phyloP scores from a whole-genome alignment of 2,113 vertebrate species.

The Alouatta palliata region DNA sequence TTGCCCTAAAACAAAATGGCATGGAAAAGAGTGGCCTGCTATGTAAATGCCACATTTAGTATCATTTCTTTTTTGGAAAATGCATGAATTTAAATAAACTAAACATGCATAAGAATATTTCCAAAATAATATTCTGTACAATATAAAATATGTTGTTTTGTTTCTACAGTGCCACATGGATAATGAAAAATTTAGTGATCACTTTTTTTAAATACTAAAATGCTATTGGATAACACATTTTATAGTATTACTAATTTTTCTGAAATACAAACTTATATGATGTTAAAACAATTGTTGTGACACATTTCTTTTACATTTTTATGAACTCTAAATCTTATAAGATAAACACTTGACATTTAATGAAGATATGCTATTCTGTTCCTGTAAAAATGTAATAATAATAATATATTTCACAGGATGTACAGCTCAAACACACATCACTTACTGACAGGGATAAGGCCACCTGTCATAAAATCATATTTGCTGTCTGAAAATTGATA shows the following conservation, averaged over 20 bases:
- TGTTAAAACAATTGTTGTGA: conserved; percentile 27
- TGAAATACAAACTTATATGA: neutral
- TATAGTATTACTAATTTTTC: neutral
- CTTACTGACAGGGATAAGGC: conserved; percentile 88
- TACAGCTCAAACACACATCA: conserved; percentile 78
- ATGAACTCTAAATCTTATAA: conserved; percentile 59
- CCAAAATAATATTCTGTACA: neutral
- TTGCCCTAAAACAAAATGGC: neutral
- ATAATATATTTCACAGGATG: conserved; percentile 86
- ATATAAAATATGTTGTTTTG: neutral
- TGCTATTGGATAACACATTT: neutral
- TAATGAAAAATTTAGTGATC: neutral
- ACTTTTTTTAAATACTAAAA: neutral
- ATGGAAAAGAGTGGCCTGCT: neutral
- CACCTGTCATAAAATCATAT: conserved; percentile 87
- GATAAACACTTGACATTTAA: conserved; percentile 86
- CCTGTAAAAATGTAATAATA: conserved; percentile 72
- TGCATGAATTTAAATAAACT: neutral
- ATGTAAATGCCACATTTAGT: neutral
- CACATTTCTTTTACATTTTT: conserved; percentile 23
- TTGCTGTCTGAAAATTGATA: conserved; percentile 86
- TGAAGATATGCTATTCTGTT: conserved; percentile 84
- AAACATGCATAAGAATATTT: neutral
- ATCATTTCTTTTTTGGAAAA: neutral
- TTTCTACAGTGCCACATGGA: neutral